Evolutionary conservation across 2,797 vertebrate species (phyloP).

Genomic region (Pteronotus mesoamericanus): DNA sequence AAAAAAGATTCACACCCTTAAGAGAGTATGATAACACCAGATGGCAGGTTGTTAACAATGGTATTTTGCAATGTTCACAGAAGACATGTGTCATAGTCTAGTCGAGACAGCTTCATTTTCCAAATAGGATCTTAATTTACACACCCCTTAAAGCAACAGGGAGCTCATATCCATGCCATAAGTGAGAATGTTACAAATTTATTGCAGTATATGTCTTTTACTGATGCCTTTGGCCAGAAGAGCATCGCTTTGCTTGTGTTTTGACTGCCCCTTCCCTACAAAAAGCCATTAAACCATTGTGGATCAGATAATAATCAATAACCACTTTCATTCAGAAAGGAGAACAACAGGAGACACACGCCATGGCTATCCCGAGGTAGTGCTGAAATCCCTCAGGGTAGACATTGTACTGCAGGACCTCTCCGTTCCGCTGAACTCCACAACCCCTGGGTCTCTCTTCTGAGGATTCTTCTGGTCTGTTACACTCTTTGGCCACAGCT

Average conservation of each 20-base stretch:
- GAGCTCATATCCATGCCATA: background rate
- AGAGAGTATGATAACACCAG: background rate
- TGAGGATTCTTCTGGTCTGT: background rate
- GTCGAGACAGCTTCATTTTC: background rate
- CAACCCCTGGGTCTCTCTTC: background rate
- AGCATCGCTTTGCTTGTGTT: background rate
- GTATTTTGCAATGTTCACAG: background rate
- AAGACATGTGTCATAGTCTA: background rate
- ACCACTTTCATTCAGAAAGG: background rate
- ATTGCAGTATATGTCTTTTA: background rate
- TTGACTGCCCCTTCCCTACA: background rate
- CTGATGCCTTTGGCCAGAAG: background rate
- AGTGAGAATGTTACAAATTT: background rate
- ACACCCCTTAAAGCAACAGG: background rate
- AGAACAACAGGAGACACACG: fast-evolving
- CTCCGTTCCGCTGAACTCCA: background rate
- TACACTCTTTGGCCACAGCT: background rate
- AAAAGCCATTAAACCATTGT: background rate
- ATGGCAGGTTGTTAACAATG: background rate
- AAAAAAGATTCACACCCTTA: background rate
- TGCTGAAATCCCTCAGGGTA: background rate
- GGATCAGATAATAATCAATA: background rate
- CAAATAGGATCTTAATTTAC: background rate
- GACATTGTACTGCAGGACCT: background rate
- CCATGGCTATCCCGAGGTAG: background rate